Percentiles rank a stretch among this genome's conserved stretches.
phyloP scores from a whole-genome alignment of 2,797 vertebrate genomes.

The Hoplostethus atlanticus region DNA sequence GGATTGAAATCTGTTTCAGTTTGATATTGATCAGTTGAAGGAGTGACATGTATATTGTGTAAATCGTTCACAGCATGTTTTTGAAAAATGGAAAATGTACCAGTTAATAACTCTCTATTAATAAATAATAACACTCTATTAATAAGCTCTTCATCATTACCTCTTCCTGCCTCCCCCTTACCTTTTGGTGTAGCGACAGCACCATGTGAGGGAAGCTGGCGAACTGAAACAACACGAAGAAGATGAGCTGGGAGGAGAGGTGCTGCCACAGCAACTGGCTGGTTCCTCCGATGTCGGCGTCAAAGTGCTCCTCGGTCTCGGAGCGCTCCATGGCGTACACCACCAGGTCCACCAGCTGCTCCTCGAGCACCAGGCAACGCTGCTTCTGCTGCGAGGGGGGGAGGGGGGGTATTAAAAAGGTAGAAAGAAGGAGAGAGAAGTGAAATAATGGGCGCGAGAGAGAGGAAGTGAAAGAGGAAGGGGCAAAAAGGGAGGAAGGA shows the following conservation, averaged over 20 bases:
- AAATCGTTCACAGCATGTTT: too few relatives aligned
- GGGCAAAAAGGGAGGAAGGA: not conserved
- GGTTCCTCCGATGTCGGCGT: conserved; percentile 94
- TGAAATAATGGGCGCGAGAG: conserved; percentile 13
- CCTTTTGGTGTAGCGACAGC: conserved; percentile 98
- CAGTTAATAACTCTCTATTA: too few relatives aligned
- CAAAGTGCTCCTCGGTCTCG: conserved; percentile 96
- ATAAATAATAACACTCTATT: too few relatives aligned
- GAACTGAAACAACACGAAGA: conserved; percentile 99
- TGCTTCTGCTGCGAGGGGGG: conserved; percentile 94
- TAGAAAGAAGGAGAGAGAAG: conserved; percentile 34
- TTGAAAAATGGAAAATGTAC: too few relatives aligned
- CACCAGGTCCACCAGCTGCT: conserved; percentile 99
- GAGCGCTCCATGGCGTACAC: conserved; percentile 99
- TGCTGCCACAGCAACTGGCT: conserved; percentile 99
- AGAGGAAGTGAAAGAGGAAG: not conserved
- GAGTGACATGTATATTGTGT: too few relatives aligned
- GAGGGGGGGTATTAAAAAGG: conserved; percentile 54
- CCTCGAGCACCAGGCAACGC: conserved; percentile 97
- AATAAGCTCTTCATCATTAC: not conserved
- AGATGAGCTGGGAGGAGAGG: conserved; percentile 99
- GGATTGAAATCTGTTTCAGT: too few relatives aligned
- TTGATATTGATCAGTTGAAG: too few relatives aligned
- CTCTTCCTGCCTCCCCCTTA: conserved; percentile 55
- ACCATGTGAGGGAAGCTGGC: conserved; percentile 99